These are phyloP conservation scores for Phaethon lepturus DNA, from an alignment of 2,113 vertebrate genomes.

Conservation along the genomic window DNA sequence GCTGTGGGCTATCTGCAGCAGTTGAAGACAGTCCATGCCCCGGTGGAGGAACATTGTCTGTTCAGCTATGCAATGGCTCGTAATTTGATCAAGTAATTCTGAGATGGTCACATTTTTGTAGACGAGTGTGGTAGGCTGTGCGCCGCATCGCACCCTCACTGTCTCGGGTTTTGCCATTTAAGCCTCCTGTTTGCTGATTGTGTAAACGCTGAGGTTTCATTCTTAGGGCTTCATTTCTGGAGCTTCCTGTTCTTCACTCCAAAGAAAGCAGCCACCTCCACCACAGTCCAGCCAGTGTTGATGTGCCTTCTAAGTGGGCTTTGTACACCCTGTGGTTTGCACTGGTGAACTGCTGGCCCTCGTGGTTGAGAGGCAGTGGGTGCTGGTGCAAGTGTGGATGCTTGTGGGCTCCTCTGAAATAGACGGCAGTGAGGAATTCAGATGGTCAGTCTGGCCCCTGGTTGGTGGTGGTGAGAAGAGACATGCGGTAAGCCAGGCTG, in stretches of 20 bases:
- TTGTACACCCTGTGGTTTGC: not conserved
- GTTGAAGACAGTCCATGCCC: not conserved
- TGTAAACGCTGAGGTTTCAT: not conserved
- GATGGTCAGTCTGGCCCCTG: not conserved
- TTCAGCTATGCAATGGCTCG: not conserved
- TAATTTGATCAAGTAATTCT: conserved; percentile 22
- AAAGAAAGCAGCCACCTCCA: not conserved
- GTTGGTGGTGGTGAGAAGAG: not conserved
- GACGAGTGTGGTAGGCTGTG: not conserved
- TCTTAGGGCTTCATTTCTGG: not conserved
- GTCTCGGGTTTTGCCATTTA: not conserved
- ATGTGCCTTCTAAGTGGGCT: not conserved
- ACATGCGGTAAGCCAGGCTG: not conserved
- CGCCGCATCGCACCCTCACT: not conserved
- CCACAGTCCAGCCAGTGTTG: not conserved
- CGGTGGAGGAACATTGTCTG: not conserved
- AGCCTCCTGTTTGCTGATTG: not conserved
- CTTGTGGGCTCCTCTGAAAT: not conserved
- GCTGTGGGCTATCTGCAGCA: not conserved
- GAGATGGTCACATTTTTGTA: conserved; percentile 31
- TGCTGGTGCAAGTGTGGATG: not conserved
- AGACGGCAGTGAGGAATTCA: not conserved
- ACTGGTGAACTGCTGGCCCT: not conserved
- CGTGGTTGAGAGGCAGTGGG: not conserved
- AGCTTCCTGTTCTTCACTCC: not conserved